Base-by-base conservation (phyloP, 2,888 invertebrate genomes). In the Tenthredo distinguenda region DNA sequence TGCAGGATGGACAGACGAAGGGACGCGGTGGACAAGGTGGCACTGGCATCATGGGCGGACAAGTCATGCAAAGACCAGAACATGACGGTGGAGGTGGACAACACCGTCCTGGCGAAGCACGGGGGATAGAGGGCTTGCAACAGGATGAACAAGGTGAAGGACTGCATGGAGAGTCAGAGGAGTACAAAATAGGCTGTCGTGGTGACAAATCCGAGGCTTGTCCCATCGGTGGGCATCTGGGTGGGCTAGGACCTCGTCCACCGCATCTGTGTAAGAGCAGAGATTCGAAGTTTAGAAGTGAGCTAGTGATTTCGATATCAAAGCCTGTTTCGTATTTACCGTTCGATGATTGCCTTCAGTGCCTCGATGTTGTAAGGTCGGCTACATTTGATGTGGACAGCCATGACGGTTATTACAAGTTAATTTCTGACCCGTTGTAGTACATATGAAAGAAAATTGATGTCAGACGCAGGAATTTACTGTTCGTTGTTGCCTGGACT, bases 341-440 rank as follows among this genome's bases (percentile, higher is more conserved):
- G 87, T 87, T 88, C 81, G 26, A 89, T 88, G 0, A 88, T 88
- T 10, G 40, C 68, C 74, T 74, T 87, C 43, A 88, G 43, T 47
- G 68, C 83, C 9, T 83, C 83, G 76, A 87, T 88, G 18, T 76
- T 81, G 79, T 87, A 87, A 21, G 85, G 84, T 55, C 88, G 87
- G 31, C 86, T 86, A 79, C 89, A 89, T 83, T 87, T 89, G 37
- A 90, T 86, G 10, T 85, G 31, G 21, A 90, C 89, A 50, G 88
- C 88, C 88, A 88, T 88, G 68, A 62, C 47, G 37, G 58, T 15
- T 31, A 10, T 81, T 34, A 37, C 58, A 40, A 37, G 43, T 37
- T 47, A 31, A 31, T 77, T 26, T 37, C 5, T 40, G 34, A 79
- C 12, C n/a, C 34, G n/a, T n/a, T 40, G 26, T 26, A 26, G 37